Evolutionary conservation across 2,888 invertebrate genomes (phyloP).

Genomic region (Drosophila longiperda): DNA sequence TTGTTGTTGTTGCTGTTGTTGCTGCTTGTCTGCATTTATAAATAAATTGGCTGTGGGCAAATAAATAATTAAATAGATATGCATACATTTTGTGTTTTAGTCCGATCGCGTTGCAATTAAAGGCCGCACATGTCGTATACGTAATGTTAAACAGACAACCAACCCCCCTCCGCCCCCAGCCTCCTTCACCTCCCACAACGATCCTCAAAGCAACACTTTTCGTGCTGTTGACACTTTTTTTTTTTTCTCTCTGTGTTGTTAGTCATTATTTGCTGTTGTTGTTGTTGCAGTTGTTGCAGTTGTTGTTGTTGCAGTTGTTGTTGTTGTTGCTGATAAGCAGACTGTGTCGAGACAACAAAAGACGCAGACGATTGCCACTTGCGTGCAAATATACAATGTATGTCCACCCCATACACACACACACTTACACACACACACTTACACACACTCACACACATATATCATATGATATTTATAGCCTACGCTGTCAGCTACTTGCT

Average conservation of each 20-base stretch:
- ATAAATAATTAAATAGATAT: conserved; percentile 76
- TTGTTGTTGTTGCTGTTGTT: conserved; percentile 8
- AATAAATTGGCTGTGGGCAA: conserved; percentile 68
- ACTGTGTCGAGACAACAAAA: conserved; percentile 81
- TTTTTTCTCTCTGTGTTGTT: conserved; percentile 36
- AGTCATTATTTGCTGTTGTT: conserved; percentile 61
- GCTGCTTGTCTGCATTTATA: conserved; percentile 70
- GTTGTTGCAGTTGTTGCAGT: conserved; percentile 20
- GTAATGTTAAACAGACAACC: conserved; percentile 36
- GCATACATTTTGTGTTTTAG: conserved; percentile 47
- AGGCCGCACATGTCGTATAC: conserved; percentile 59
- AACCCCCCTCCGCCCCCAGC: background rate
- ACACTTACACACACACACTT: background rate
- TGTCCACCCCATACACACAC: conserved; percentile 9
- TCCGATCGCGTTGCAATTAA: conserved; percentile 59
- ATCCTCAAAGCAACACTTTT: conserved; percentile 39
- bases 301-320: conserved; percentile 31
- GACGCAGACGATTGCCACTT: conserved; percentile 76
- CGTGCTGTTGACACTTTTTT: conserved; percentile 53
- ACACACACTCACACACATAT: background rate
- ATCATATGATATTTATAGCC: conserved; percentile 53
- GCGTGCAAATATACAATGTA: conserved; percentile 45
- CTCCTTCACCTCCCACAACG: background rate
- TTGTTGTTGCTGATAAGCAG: conserved; percentile 68
- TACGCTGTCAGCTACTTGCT: conserved; percentile 40